Evolutionary conservation across 1,140 invertebrate species (phyloP), one percentile per base, ranked within the genome.

Genomic region (Hylaeus volcanicus): DNA sequence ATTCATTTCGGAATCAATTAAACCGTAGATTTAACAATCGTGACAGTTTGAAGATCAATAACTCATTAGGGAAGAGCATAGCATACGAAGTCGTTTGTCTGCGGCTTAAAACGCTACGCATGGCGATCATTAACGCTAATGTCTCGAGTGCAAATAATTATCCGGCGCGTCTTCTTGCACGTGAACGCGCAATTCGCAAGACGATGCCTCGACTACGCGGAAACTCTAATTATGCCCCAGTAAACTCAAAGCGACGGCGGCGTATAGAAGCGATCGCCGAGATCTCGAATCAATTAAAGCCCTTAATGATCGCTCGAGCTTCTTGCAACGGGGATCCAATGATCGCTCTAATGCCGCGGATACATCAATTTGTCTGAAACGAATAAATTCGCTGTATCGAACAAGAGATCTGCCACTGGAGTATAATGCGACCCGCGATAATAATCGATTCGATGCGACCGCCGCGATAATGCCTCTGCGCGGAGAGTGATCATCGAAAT

Each of bases 111-210:
- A 79, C 15, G 69, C n/a, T 39, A 41, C 61, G 39, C 15, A 12
- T 11, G 12, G n/a, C 43, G 51, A 82, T 74, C 83, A 65, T 82
- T 84, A 82, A 74, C 83, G 70, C 64, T 82, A 78, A 82, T 78
- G 74, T 58, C 80, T 74, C 41, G 58, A 60, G 56, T n/a, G 37
- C 74, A 70, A 84, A 82, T 82, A 82, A 84, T 84, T 82, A 74
- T 78, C 83, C 64, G 41, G 53, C 58, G 56, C 74, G 70, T 74
- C 64, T 72, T 73, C 74, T 71, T 77, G 63, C 61, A 48, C 74
- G 68, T 81, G 73, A 65, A 51, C 66, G 61, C 26, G 60, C 75
- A 77, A 82, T 76, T 82, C 71, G 76, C 69, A 48, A 66, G 56
- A 39, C 56, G 74, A 56, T 48, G 65, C 45, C 68, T 55, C 55